Conservation (phyloP, 2,797 vertebrate species). For the Pterois miles region DNA sequence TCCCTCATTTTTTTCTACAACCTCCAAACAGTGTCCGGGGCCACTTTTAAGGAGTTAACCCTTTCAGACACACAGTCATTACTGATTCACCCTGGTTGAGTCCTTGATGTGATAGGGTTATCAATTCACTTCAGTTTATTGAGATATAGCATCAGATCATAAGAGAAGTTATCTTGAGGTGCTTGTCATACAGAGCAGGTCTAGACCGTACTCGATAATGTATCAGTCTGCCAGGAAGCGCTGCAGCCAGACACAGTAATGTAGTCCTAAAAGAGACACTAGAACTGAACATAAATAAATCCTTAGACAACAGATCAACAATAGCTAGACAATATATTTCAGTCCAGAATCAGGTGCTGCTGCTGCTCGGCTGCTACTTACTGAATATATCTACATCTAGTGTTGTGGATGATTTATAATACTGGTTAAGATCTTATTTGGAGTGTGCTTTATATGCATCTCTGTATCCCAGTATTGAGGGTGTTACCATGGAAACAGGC, state of each 20-base stretch:
- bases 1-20: too few species aligned
- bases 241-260: constrained; percentile 14
- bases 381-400: constrained; percentile 21
- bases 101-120: too few species aligned
- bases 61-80: too few species aligned
- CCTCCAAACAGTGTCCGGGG: too few species aligned
- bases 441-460: constrained; percentile 28
- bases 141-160: too few species aligned
- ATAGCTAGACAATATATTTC: constrained; percentile 14
- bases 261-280: background rate
- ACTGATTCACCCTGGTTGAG: too few species aligned
- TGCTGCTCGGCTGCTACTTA: constrained; percentile 4
- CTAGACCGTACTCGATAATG: too few species aligned
- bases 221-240: background rate
- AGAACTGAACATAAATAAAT: constrained; percentile 22
- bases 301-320: constrained; percentile 15
- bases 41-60: too few species aligned
- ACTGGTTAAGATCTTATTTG: constrained; percentile 37
- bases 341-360: constrained; percentile 6
- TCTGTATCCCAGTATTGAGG: background rate
- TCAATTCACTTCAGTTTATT: too few species aligned
- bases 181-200: too few species aligned
- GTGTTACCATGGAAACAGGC: constrained; percentile 44
- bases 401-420: constrained; percentile 42
- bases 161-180: too few species aligned